Evolutionary conservation across 2,888 invertebrate genomes (phyloP).

Genomic region (Andrena minutula): DNA sequence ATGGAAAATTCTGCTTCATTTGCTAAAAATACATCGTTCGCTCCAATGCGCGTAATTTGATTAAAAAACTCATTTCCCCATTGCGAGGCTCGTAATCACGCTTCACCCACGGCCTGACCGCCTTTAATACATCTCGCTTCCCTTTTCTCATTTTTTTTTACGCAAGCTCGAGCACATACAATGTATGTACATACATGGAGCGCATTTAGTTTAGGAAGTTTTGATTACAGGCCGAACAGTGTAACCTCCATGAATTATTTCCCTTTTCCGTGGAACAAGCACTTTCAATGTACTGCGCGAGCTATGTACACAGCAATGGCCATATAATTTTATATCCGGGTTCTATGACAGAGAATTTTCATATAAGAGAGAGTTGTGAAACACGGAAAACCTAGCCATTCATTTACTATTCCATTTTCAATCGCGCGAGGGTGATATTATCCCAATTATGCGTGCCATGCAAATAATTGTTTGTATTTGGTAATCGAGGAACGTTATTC

Average conservation of each 20-base stretch:
- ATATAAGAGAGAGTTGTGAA: neutral
- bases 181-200: neutral
- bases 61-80: slow-evolving; percentile 20
- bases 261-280: neutral
- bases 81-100: slow-evolving; percentile 16
- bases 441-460: no score
- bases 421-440: no score
- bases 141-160: neutral
- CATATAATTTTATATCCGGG: neutral
- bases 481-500: no score
- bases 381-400: no score
- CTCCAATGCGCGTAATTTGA: neutral
- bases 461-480: no score
- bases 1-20: neutral
- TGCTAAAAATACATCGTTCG: neutral
- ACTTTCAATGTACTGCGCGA: neutral
- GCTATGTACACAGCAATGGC: neutral
- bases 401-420: no score
- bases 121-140: neutral
- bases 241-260: neutral
- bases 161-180: neutral
- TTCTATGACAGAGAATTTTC: neutral
- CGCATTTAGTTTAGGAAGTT: neutral
- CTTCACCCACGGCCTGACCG: neutral
- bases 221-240: neutral